Conservation (phyloP, 1,140 invertebrate genomes). For the Sipha flava region DNA sequence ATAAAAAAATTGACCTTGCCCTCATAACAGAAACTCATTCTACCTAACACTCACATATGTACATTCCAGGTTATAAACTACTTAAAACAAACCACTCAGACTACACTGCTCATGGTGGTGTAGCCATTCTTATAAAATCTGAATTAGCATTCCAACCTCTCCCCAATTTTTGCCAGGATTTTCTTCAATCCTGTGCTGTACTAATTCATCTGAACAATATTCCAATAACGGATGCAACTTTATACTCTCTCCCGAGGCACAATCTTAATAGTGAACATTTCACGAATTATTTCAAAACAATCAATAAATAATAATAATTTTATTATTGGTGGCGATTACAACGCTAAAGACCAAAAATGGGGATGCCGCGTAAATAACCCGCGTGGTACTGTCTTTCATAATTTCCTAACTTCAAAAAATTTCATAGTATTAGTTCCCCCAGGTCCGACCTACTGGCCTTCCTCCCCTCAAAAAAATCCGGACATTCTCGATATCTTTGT, state of each 20-base stretch:
- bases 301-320: slow-evolving; percentile 41
- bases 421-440: not conserved
- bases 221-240: not conserved
- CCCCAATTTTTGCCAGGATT: not conserved
- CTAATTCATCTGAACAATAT: not conserved
- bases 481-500: slow-evolving; percentile 13
- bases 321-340: slow-evolving; percentile 43
- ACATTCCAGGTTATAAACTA: slow-evolving; percentile 13
- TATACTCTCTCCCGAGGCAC: slow-evolving; percentile 16
- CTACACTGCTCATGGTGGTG: slow-evolving; percentile 4
- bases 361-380: slow-evolving; percentile 42
- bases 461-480: too few relatives aligned
- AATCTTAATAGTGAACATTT: not conserved
- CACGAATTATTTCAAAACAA: not conserved
- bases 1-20: slow-evolving; percentile 35
- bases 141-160: not conserved
- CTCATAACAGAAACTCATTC: slow-evolving; percentile 37
- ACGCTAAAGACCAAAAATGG: slow-evolving; percentile 44
- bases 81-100: slow-evolving; percentile 10
- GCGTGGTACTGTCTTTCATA: slow-evolving; percentile 40
- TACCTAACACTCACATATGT: slow-evolving; percentile 32
- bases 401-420: slow-evolving; percentile 37
- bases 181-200: slow-evolving; percentile 6
- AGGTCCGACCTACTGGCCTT: not conserved
- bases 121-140: not conserved